phyloP scores from a whole-genome alignment of 1,140 invertebrate genomes.

The Drosophila setifemur region DNA sequence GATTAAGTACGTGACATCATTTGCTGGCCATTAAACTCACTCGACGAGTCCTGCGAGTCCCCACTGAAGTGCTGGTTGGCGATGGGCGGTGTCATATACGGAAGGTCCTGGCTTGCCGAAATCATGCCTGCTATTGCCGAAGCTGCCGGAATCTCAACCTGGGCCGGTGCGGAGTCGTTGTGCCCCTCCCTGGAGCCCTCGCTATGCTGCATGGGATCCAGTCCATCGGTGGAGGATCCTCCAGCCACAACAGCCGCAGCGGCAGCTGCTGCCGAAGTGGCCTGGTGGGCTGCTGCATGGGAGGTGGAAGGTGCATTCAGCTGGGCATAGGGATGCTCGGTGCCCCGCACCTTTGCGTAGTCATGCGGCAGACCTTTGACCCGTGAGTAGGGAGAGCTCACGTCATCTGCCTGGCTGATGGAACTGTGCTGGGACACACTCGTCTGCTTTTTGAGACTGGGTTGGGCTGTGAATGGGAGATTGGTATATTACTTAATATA shows the following conservation, averaged over 20 bases:
- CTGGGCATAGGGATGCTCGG: conserved; percentile 88
- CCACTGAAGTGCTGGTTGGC: conserved; percentile 88
- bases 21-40: conserved; percentile 83
- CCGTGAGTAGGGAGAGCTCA: conserved; percentile 85
- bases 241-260: conserved; percentile 21
- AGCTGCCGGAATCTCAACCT: conserved; percentile 88
- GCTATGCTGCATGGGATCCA: conserved; percentile 54
- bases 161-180: conserved; percentile 44
- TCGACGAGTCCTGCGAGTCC: conserved; percentile 92
- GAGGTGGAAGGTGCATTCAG: conserved; percentile 83
- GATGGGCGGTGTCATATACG: conserved; percentile 93
- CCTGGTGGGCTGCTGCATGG: conserved; percentile 32
- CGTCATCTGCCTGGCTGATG: conserved; percentile 85
- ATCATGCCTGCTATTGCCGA: conserved; percentile 92
- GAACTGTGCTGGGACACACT: conserved; percentile 85
- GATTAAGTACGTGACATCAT: neutral
- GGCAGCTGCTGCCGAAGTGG: conserved; percentile 41
- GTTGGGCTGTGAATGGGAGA: conserved; percentile 50
- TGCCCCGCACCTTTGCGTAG: conserved; percentile 83
- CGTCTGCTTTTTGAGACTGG: conserved; percentile 79
- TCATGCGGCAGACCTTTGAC: conserved; percentile 83
- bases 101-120: conserved; percentile 93
- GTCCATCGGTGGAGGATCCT: conserved; percentile 34
- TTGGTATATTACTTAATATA: no score
- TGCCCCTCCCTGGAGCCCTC: conserved; percentile 51